Base-by-base conservation (phyloP, 2,888 invertebrate species). In the Melanophora roralis region DNA sequence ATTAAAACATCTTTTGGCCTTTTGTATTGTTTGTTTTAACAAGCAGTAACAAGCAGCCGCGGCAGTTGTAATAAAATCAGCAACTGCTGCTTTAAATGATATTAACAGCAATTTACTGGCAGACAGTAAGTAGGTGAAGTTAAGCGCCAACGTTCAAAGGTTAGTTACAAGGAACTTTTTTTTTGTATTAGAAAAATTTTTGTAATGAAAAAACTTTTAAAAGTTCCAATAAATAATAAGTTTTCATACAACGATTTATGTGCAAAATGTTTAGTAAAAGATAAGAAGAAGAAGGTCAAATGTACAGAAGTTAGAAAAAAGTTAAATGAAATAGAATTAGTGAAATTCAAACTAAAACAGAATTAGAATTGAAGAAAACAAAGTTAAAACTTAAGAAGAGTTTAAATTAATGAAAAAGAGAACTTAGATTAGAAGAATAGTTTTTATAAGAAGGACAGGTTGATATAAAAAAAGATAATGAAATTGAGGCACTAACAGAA, bases 1-100 rank as follows among this genome's bases (percentile, higher is more conserved):
- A 73, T 40, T 49, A 65, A 73, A 65, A 49, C 21, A 40, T 38
- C 32, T 65, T 47, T 32, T 40, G 57, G 19, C 34, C 65, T 57
- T 32, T 57, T 23, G 38, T 69, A 8, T 47, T 73, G 40, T 38
- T 60, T 49, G 11, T 47, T 73, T 65, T 49, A 47, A 65, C 47
- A 65, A 32, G 19, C 16, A 57, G 55, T 57, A 73, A 49, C 47
- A 23, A 47, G 19, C 55, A 55, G 64, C 57, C 23, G 38, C 47
- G 8, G 27, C 49, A 38, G 49, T 23, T 4, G 43, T 16, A 62
- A 62, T 60, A 60, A 32, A 34, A 62, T 60, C 51, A 71, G 27
- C 43, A 71, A 47, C 47, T 40, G 55, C 27, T 45, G 45, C 36
- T 11, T 5, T 6, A 23, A 16, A 5, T 55, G 12, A 8, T 47